phyloP scores from a whole-genome alignment of 2,888 invertebrate genomes.

The Macrophya alboannulata region DNA sequence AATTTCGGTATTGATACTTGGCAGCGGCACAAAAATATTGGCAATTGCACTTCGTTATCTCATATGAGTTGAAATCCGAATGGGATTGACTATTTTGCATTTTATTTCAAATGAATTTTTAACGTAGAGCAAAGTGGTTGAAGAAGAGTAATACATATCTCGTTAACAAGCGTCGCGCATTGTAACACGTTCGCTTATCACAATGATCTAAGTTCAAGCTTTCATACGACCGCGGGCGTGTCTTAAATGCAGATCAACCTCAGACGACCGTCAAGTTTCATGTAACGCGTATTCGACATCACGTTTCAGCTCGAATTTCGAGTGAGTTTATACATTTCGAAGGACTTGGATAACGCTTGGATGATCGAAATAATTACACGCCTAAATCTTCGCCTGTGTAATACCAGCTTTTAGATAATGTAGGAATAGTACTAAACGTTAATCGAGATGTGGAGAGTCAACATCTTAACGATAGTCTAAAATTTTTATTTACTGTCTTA shows the following conservation, averaged over 20 bases:
- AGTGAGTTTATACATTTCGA: not conserved
- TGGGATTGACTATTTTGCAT: not conserved
- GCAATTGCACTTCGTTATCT: not conserved
- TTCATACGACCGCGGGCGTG: slow-evolving; percentile 41
- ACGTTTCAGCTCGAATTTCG: slow-evolving; percentile 34
- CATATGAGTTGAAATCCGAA: not conserved
- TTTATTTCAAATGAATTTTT: not conserved
- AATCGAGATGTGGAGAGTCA: not conserved
- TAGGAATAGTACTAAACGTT: not conserved
- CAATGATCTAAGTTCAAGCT: slow-evolving; percentile 31
- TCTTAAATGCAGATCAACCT: slow-evolving; percentile 23
- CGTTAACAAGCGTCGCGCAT: slow-evolving; percentile 38
- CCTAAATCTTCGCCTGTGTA: not conserved
- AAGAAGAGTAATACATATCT: not conserved
- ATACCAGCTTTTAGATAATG: not conserved
- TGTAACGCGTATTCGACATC: slow-evolving; percentile 19
- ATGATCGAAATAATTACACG: slow-evolving; percentile 6
- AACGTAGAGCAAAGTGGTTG: not conserved
- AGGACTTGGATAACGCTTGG: not conserved
- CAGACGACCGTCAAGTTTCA: not conserved
- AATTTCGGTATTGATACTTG: not conserved
- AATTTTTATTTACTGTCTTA: not conserved
- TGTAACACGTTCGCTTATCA: slow-evolving; percentile 45
- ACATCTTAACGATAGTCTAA: no score
- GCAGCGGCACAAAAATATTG: not conserved